A percentile compares a stretch with the other conserved stretches of the same genome.
Conservation (phyloP, 2,113 vertebrate genomes). For the Felis catus region DNA sequence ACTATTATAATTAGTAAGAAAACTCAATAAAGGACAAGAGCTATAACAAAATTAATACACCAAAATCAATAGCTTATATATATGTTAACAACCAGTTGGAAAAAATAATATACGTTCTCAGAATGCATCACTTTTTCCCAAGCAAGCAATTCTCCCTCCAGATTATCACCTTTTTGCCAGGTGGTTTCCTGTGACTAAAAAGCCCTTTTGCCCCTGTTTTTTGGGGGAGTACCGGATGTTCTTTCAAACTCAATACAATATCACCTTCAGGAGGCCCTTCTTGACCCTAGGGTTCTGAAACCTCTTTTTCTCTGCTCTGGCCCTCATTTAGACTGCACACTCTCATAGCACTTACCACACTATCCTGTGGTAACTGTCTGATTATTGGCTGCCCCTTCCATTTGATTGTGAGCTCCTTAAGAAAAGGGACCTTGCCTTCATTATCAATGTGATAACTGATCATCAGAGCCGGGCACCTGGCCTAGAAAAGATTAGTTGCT, state of each 20-base stretch:
- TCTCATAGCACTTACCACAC: too few species aligned
- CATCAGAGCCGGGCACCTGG: not conserved
- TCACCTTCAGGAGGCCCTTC: not conserved
- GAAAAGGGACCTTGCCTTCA: not conserved
- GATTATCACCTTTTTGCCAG: not conserved
- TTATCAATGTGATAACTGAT: not conserved
- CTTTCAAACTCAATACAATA: not conserved
- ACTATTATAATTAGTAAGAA: conserved; percentile 8
- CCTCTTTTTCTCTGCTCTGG: not conserved
- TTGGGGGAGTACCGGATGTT: not conserved
- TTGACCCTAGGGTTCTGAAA: not conserved
- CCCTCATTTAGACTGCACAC: not conserved
- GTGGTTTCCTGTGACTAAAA: not conserved
- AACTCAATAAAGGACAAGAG: not conserved
- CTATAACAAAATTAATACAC: not conserved
- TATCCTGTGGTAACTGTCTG: not conserved
- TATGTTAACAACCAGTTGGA: not conserved
- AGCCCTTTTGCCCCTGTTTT: not conserved
- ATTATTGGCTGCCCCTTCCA: not conserved
- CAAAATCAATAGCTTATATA: not conserved
- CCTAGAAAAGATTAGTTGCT: not conserved
- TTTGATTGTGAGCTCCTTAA: not conserved
- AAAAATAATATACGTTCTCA: not conserved
- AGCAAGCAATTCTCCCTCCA: not conserved
- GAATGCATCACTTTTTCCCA: not conserved